Conservation (phyloP, 2,797 vertebrate species). For the Pseudopleuronectes americanus region DNA sequence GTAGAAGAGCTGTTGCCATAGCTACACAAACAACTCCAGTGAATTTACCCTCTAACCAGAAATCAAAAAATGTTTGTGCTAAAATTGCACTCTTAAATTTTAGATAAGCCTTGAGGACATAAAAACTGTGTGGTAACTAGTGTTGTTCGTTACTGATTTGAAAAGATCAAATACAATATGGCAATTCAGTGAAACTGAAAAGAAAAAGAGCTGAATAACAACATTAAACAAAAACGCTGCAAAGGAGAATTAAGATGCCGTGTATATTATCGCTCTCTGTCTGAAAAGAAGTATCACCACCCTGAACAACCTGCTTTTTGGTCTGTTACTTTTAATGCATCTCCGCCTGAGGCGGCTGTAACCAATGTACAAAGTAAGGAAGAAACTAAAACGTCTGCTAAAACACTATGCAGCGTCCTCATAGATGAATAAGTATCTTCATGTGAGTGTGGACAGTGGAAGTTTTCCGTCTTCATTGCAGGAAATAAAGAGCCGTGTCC, state of each 20-base stretch:
- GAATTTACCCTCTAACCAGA: conserved; percentile 35
- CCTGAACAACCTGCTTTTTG: background rate
- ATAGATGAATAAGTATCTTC: background rate
- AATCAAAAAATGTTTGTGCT: conserved; percentile 10
- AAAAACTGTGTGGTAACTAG: too few relatives aligned
- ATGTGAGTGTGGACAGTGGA: background rate
- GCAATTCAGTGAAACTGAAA: background rate
- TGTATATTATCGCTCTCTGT: background rate
- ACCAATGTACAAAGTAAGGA: background rate
- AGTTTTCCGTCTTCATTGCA: background rate
- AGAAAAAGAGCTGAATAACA: background rate
- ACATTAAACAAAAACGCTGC: background rate
- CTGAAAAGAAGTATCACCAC: background rate
- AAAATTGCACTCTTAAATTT: background rate
- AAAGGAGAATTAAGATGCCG: background rate
- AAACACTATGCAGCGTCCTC: background rate
- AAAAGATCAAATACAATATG: background rate
- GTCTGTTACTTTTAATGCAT: background rate
- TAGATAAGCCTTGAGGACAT: conserved; percentile 4
- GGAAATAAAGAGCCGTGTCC: background rate
- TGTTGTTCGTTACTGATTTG: background rate
- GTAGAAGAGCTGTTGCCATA: conserved; percentile 57
- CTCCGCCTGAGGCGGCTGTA: background rate
- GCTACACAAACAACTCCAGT: conserved; percentile 61
- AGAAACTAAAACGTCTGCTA: background rate